Evolutionary conservation across 2,888 invertebrate genomes (phyloP), one percentile per base, ranked within the genome.

Genomic region (Noctua fimbriata): DNA sequence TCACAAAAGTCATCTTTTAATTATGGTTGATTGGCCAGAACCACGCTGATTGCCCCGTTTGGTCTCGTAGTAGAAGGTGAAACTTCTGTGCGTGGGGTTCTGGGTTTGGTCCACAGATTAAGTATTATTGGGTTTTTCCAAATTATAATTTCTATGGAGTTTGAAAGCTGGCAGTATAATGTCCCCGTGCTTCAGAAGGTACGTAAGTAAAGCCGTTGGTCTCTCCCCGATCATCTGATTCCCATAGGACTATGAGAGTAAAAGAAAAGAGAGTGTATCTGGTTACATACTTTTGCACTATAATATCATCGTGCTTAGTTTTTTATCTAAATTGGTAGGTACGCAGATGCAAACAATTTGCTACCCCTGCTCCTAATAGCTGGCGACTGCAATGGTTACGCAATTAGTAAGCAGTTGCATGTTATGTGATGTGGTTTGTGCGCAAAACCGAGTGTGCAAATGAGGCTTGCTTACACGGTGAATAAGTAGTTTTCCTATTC

Each of bases 361-460:
- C 52, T 24, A 81, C 24, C 81, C 55, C 79, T 79, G 74, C 12
- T 18, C 71, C 63, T 73, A 52, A 69, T 84, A 36, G 60, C 85
- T 36, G 44, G 74, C 47, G 67, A 87, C 70, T 81, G 85, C 78
- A 89, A 87, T 89, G 84, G 67, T 84, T 84, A 82, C 72, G 89
- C 81, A 85, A 88, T 88, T 87, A 89, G 81, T 66, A 74, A 71
- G 83, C 77, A 83, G 77, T 83, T 77, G 83, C 79, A 78, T 60
- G 73, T 58, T 83, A 81, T 86, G 84, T 78, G 44, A 72, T 83
- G 60, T 66, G 58, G 83, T 66, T 47, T 49, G 86, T 41, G 18
- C 21, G 55, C 44, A 9, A 52, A 55, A 71, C 52, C n/a, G 36
- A 60, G 52, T 16, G 78, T 28, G 72, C 67, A 76, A 80, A 72